Base-by-base conservation (phyloP, 2,888 invertebrate genomes). In the Coleophora deauratella region DNA sequence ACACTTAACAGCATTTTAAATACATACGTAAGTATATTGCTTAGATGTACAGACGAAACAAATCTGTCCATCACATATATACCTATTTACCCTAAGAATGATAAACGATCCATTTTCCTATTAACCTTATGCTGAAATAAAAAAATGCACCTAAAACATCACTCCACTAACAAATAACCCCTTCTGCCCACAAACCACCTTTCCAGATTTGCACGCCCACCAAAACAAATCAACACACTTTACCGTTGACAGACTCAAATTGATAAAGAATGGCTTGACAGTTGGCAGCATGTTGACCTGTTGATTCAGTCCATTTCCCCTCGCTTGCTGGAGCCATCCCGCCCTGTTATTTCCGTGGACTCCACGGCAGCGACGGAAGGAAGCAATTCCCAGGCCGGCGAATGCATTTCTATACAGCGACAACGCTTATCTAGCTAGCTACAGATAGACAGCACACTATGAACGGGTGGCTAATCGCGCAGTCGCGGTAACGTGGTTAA, bases 231-330 rank as follows among this genome's bases (percentile, higher is more conserved):
- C 31, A n/a, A 10, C 31, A 11, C 31, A 11, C 7, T 28, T 4
- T 4, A 21, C 21, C 21, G 21, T 21, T 21, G 21, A 21, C 21
- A 21, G 21, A 21, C 21, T 3, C 21, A 21, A 21, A 28, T 27
- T 11, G 28, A 32, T 21, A 33, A 11, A 21, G 32, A 38, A 38
- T 32, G 32, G 38, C 32, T 11, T 9, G 9, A 27, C 38, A 32
- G 32, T 11, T 9, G 9, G 11, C 38, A 32, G 32, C 27, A 14
- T 15, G 15, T 10, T 59, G 63, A 77, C 77, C 74, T 81, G 80
- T 81, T 80, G 80, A 79, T 73, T 75, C 68, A 68, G 70, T 64
- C 66, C 67, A 77, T 78, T 81, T 79, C 74, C 76, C n/a, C 71
- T 63, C 55, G 67, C 70, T 66, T 72, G 72, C 68, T 73, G 76